Conservation (phyloP, 2,113 vertebrate species). For the Hypanus sabinus region DNA sequence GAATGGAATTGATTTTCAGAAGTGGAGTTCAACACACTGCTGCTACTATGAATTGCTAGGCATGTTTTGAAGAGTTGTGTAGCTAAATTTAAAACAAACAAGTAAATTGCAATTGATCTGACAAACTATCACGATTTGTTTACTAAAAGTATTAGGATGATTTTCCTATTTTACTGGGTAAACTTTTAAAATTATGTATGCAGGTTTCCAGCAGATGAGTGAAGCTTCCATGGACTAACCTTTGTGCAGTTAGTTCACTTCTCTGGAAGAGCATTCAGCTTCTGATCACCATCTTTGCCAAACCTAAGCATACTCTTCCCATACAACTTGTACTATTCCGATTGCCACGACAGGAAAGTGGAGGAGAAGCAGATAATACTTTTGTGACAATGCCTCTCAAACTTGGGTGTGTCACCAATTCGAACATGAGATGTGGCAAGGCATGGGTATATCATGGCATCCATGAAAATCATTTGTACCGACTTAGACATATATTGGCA, state of each 20-base stretch:
- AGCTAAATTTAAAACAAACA: not conserved
- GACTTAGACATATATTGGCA: too few species aligned
- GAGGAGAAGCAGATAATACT: too few species aligned
- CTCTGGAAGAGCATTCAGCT: not conserved
- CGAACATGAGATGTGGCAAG: too few species aligned
- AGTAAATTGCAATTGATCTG: not conserved
- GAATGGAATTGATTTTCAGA: too few species aligned
- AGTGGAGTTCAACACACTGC: too few species aligned
- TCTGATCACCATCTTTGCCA: not conserved
- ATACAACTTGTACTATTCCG: not conserved
- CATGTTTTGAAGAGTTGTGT: not conserved
- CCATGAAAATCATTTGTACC: too few species aligned
- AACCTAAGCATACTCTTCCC: not conserved
- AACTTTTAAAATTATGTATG: not conserved
- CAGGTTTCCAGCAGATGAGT: not conserved
- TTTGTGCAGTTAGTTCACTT: not conserved
- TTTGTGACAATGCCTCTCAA: too few species aligned
- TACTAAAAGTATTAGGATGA: not conserved
- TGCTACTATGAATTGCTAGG: not conserved
- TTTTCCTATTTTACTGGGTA: not conserved
- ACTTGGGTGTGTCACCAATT: too few species aligned
- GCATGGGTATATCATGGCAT: too few species aligned
- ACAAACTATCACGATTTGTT: not conserved
- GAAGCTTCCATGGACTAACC: not conserved
- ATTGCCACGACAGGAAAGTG: too few species aligned